A percentile compares a stretch with the other conserved stretches of the same genome.
These are phyloP conservation scores for Pygoscelis adeliae DNA, from an alignment of 2,113 vertebrate species.

Conservation along the genomic window DNA sequence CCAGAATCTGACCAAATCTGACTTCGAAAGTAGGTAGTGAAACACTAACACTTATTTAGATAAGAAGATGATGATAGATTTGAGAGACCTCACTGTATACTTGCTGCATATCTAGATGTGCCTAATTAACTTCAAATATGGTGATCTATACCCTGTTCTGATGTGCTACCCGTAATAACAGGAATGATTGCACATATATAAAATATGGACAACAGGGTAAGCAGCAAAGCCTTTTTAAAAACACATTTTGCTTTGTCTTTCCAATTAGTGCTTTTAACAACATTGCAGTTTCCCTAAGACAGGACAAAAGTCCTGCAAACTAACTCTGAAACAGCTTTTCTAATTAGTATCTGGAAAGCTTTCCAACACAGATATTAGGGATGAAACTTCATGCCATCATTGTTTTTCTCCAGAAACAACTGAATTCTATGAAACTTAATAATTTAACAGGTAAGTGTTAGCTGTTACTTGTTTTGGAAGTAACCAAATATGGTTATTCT, in stretches of 20 bases:
- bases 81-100: neutral
- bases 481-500: neutral
- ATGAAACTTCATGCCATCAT: neutral
- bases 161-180: neutral
- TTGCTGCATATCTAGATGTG: neutral
- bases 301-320: neutral
- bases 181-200: neutral
- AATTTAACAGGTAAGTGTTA: neutral
- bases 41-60: neutral
- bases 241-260: neutral
- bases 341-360: neutral
- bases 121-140: neutral
- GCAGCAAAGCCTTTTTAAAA: neutral
- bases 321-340: neutral
- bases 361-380: neutral
- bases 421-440: neutral
- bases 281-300: neutral
- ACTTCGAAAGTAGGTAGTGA: neutral
- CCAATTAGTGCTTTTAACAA: neutral
- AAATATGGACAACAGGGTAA: neutral
- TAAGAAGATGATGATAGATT: neutral
- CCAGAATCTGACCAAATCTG: neutral
- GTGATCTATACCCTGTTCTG: neutral
- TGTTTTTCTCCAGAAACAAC: neutral
- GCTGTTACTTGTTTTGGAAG: neutral